Evolutionary conservation across 2,113 vertebrate genomes (phyloP).

Genomic region (Tretioscincus oriximinensis): DNA sequence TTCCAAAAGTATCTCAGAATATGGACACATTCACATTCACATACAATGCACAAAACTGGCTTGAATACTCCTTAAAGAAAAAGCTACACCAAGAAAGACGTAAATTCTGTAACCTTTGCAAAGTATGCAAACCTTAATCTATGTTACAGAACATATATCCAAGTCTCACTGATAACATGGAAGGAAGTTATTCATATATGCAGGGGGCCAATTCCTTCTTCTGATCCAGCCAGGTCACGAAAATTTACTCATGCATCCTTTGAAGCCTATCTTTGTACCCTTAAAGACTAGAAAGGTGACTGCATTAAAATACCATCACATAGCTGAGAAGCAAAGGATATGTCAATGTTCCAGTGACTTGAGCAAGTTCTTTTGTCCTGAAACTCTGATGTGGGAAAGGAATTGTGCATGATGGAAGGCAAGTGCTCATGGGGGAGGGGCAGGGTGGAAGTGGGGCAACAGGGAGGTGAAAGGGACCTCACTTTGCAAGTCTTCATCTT

Average conservation of each 20-base stretch:
- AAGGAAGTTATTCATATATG: not conserved
- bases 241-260: not conserved
- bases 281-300: not conserved
- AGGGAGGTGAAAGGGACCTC: slow-evolving; percentile 29
- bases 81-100: not conserved
- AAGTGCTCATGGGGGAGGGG: not conserved
- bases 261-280: not conserved
- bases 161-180: not conserved
- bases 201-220: not conserved
- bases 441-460: not conserved
- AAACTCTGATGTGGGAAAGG: not conserved
- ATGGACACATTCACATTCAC: no score
- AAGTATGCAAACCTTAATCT: not conserved
- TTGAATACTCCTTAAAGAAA: not conserved
- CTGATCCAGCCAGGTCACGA: not conserved
- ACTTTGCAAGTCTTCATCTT: slow-evolving; percentile 77
- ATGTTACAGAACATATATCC: not conserved
- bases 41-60: no score
- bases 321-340: not conserved
- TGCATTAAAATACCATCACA: not conserved
- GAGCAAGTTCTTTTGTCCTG: not conserved
- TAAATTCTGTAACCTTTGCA: not conserved
- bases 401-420: no score
- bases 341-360: not conserved
- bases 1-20: no score